A percentile compares a stretch with the other conserved stretches of the same genome.
phyloP scores from a whole-genome alignment of 2,113 vertebrate genomes.

The Noctilio leporinus region DNA sequence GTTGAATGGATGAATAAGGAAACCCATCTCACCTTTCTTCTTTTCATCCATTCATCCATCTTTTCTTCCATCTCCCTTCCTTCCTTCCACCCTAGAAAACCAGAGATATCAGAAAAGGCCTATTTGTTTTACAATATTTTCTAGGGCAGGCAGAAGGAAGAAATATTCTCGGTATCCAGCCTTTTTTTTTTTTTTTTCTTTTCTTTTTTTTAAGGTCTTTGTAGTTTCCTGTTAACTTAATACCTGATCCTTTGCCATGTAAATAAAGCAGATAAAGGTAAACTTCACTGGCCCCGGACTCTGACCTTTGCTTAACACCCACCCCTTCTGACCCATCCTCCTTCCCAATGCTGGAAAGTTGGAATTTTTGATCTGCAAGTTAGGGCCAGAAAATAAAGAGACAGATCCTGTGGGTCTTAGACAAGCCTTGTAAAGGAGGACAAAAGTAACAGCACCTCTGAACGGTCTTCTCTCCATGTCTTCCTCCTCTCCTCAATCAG shows the following conservation, averaged over 20 bases:
- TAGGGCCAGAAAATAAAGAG: background rate
- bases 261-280: slow-evolving; percentile 54
- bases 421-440: background rate
- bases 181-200: background rate
- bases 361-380: background rate
- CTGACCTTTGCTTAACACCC: slow-evolving; percentile 23
- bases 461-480: background rate
- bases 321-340: background rate
- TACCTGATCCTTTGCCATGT: slow-evolving; percentile 40
- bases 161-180: background rate
- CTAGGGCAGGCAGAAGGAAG: background rate
- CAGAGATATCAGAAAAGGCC: background rate
- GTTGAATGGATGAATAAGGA: no score
- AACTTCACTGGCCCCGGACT: slow-evolving; percentile 51
- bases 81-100: background rate
- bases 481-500: background rate
- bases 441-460: background rate
- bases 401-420: background rate
- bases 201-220: background rate
- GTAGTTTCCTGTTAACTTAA: slow-evolving; percentile 52
- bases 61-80: no score
- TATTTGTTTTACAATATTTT: background rate
- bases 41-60: no score
- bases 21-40: no score
- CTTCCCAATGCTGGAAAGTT: background rate